Percentiles rank a stretch among this genome's conserved stretches.
These are phyloP conservation scores for Stegodyphus mimosarum DNA, from an alignment of 1,140 invertebrate genomes.

Conservation along the genomic window DNA sequence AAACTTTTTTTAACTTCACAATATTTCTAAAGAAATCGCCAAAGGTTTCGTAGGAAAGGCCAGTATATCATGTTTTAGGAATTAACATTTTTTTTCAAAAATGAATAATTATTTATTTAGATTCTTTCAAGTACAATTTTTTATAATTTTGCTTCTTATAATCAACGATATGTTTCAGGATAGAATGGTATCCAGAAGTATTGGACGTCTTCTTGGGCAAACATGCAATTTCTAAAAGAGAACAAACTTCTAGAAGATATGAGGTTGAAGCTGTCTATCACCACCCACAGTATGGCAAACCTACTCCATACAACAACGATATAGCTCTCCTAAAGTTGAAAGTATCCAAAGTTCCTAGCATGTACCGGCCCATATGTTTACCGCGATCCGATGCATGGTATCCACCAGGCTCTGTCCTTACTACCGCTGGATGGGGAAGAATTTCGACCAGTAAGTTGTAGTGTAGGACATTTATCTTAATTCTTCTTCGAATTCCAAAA, in stretches of 20 bases:
- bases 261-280: conserved; percentile 20
- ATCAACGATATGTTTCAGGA: conserved; percentile 7
- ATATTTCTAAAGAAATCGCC: too few species aligned
- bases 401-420: background rate
- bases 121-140: too few species aligned
- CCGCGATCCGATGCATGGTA: conserved; percentile 29
- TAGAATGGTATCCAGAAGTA: conserved; percentile 42
- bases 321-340: conserved; percentile 12
- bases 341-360: background rate
- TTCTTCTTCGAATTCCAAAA: too few species aligned
- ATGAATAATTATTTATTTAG: too few species aligned
- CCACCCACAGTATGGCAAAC: conserved; percentile 9
- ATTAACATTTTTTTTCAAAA: too few species aligned
- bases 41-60: too few species aligned
- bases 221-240: conserved; percentile 5
- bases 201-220: conserved; percentile 31
- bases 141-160: too few species aligned
- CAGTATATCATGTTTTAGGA: too few species aligned
- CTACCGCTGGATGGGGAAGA: conserved; percentile 34
- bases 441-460: conserved; percentile 18
- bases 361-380: conserved; percentile 25
- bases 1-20: too few species aligned
- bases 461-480: too few species aligned
- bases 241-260: conserved; percentile 16
- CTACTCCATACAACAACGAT: conserved; percentile 37